These are phyloP conservation scores for Campaea margaritaria DNA, from an alignment of 2,888 invertebrate genomes.

Conservation along the genomic window DNA sequence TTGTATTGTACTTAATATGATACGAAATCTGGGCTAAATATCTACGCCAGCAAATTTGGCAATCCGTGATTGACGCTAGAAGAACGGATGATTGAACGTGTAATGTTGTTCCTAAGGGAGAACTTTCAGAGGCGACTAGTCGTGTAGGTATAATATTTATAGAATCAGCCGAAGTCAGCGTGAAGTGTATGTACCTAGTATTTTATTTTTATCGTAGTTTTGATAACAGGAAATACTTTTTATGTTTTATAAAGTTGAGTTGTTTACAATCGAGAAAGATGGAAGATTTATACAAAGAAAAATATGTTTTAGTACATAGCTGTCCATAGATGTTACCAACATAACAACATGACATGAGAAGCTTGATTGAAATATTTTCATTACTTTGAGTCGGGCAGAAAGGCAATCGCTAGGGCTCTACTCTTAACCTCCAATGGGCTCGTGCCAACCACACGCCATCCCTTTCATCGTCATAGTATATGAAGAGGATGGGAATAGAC, in stretches of 20 bases:
- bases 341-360: constrained; percentile 12
- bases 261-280: background rate
- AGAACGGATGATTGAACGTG: no score
- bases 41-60: no score
- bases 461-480: constrained; percentile 33
- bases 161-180: background rate
- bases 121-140: no score
- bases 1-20: no score
- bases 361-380: constrained; percentile 24
- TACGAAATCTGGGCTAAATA: no score
- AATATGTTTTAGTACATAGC: no score
- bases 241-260: background rate
- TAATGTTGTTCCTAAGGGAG: no score
- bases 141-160: constrained; percentile 1
- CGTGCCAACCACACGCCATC: constrained; percentile 23
- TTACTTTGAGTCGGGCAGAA: constrained; percentile 9
- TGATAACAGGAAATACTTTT: background rate
- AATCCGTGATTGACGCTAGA: no score
- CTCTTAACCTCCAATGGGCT: constrained; percentile 25
- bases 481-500: constrained; percentile 48
- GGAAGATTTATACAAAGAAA: background rate
- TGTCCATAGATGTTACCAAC: background rate
- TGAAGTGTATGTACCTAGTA: background rate
- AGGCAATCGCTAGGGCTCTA: constrained; percentile 27
- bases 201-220: background rate